Evolutionary conservation across 53 echinoderm and acorn worm genomes (phyloP).

Genomic region (Hippasteria phrygiana): DNA sequence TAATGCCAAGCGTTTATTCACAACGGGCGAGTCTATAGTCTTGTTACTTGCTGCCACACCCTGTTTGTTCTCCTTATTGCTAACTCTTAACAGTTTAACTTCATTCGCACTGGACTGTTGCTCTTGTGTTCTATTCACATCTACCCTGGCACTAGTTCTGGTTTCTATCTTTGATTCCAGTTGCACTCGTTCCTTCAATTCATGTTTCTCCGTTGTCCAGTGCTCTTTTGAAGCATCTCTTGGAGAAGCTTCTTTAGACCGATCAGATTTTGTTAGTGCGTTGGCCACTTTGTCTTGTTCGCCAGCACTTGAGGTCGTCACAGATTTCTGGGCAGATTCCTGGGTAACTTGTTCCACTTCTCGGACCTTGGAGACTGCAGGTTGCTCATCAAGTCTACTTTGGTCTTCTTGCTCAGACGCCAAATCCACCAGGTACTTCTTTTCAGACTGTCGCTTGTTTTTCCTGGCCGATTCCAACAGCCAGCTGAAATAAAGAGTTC

Average conservation of each 20-base stretch:
- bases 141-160: background rate
- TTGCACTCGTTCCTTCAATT: background rate
- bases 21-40: conserved; percentile 28
- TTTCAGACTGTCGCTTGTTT: conserved; percentile 76
- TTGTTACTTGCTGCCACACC: conserved; percentile 5
- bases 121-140: background rate
- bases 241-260: background rate
- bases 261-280: background rate
- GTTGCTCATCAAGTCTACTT: background rate
- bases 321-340: background rate
- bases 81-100: background rate
- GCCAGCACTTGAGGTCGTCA: background rate
- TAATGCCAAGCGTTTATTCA: conserved; percentile 54
- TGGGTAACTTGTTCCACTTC: background rate
- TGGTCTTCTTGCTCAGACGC: background rate
- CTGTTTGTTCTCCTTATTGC: conserved; percentile 47
- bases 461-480: conserved; percentile 80
- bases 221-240: background rate
- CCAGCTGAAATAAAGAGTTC: conserved; percentile 71
- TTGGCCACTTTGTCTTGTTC: background rate
- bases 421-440: conserved; percentile 74
- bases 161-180: background rate
- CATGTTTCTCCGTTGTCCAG: background rate
- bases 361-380: background rate
- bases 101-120: background rate